Base-by-base conservation (phyloP, 2,888 invertebrate genomes). In the Orthosia gracilis region DNA sequence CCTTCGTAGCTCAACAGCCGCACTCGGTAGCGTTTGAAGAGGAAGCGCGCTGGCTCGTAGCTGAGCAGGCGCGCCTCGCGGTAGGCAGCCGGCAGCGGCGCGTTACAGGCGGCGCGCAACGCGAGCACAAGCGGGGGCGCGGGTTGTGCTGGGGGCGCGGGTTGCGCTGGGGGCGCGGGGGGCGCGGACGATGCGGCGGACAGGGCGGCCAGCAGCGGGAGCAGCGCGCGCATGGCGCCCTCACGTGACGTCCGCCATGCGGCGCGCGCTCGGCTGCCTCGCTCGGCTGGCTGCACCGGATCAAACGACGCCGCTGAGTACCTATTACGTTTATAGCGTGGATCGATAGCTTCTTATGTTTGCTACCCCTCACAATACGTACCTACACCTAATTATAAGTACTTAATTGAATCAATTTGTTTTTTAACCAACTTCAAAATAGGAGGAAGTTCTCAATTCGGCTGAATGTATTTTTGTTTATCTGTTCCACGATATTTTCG, bases 191-290 rank as follows among this genome's bases (percentile, higher is more conserved):
- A 61, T 83, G 78, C 86, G 83, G 86, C 85, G 84, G 78, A 84
- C 85, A 82, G 89, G 83, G 85, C 88, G 62, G 83, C 82, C 86
- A 88, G 89, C 88, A 89, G 88, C 84, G 88, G 83, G 84, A 85
- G 76, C 74, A 85, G 87, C 87, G 87, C 93, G 91, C 93, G 94
- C 93, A 94, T 94, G 76, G 83, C 82, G 93, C 92, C 87, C 87
- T 86, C 90, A 86, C 85, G 88, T 71, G 80, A 69, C 87, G 84
- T 58, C 80, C 85, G 85, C 89, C 88, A 86, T 84, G 87, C 83
- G 73, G 68, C 81, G 87, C 85, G 82, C 77, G 87, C 90, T 85
- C 88, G 85, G 76, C 88, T 84, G 83, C 45, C 47, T 63, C 86
- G 82, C 85, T 76, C 87, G 83, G 82, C 82, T 88, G 83, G 83